phyloP scores from a whole-genome alignment of 2,888 invertebrate genomes.

The Tromatobia lineatoria region DNA sequence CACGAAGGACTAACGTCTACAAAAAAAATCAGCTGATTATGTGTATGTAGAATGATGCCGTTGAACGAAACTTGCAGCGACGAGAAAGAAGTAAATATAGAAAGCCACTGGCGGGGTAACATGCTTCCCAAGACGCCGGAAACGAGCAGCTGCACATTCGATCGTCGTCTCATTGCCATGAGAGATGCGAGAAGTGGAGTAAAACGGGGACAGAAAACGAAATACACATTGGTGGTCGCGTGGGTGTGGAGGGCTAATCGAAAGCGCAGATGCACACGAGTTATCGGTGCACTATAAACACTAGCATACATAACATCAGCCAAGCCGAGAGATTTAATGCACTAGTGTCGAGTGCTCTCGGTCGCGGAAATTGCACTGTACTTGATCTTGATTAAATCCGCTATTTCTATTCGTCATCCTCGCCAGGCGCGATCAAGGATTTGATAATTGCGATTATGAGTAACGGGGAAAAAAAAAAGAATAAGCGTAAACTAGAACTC shows the following conservation, averaged over 20 bases:
- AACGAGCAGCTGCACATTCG: constrained; percentile 70
- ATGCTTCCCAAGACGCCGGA: constrained; percentile 56
- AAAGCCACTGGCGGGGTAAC: constrained; percentile 19
- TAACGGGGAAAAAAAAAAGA: not conserved
- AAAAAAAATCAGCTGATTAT: not conserved
- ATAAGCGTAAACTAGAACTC: not conserved
- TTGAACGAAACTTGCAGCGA: constrained; percentile 15
- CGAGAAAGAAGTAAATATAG: constrained; percentile 62
- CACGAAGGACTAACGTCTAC: no score
- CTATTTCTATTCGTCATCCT: constrained; percentile 13
- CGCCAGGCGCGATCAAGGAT: constrained; percentile 1
- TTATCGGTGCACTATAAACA: constrained; percentile 32
- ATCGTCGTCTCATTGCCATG: constrained; percentile 38
- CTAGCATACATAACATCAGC: not conserved
- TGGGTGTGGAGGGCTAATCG: constrained; percentile 62
- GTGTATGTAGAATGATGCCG: constrained; percentile 4
- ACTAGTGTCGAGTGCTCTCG: constrained; percentile 12
- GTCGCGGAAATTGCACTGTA: constrained; percentile 15
- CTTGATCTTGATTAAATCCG: constrained; percentile 40
- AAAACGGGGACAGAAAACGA: constrained; percentile 42
- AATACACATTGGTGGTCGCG: constrained; percentile 37
- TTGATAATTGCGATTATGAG: constrained; percentile 31
- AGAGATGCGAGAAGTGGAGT: constrained; percentile 38
- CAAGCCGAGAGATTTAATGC: constrained; percentile 46
- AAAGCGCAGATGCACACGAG: constrained; percentile 66